phyloP scores from a whole-genome alignment of 2,888 invertebrate species.

The Xestia ashworthii region DNA sequence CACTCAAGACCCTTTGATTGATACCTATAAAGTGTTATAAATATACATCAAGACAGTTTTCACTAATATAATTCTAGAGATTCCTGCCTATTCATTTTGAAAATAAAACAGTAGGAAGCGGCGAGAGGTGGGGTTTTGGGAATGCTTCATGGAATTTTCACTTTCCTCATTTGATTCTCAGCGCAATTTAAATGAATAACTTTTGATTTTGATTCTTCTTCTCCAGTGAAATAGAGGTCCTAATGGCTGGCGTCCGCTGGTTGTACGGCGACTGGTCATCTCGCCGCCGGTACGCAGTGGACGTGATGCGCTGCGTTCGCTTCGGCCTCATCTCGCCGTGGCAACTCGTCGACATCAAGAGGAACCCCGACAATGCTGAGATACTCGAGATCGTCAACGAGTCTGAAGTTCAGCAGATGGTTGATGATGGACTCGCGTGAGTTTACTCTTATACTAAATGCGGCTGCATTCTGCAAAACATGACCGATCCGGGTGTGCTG shows the following conservation, averaged over 20 bases:
- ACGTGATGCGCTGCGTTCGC: constrained; percentile 93
- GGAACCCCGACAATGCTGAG: constrained; percentile 93
- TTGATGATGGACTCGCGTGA: constrained; percentile 95
- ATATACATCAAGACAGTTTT: constrained; percentile 5
- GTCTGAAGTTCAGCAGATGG: constrained; percentile 93
- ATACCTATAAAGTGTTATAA: not conserved
- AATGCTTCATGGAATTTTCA: not conserved
- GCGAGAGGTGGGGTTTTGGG: not conserved
- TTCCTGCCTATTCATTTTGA: not conserved
- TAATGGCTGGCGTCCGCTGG: constrained; percentile 96
- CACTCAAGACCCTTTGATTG: not conserved
- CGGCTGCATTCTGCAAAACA: not conserved
- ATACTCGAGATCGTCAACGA: constrained; percentile 93
- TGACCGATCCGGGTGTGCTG: not conserved
- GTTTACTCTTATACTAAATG: constrained; percentile 67
- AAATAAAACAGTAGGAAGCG: not conserved
- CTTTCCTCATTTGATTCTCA: not conserved
- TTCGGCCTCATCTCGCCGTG: constrained; percentile 95
- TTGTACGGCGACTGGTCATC: constrained; percentile 93
- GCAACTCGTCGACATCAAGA: constrained; percentile 94
- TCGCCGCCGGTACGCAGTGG: constrained; percentile 90
- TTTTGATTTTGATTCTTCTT: not conserved
- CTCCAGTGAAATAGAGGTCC: constrained; percentile 92
- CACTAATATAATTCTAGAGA: not conserved
- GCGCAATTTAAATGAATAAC: not conserved